Conservation (phyloP, 2,888 invertebrate species). For the Lissocephala sabroskyi region DNA sequence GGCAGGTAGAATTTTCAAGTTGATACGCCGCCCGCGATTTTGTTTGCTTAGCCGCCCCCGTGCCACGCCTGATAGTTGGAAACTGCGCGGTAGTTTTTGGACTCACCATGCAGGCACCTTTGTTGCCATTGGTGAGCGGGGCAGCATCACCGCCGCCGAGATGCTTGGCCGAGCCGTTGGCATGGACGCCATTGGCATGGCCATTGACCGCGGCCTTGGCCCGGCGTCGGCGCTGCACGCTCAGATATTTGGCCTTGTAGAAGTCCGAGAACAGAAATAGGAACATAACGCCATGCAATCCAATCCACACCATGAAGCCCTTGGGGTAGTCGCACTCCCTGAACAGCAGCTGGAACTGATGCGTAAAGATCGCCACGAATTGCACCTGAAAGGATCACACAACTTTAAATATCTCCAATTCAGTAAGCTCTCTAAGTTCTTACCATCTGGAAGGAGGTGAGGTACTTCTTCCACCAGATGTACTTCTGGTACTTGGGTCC, state of each 20-base stretch:
- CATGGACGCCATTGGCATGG: slow-evolving; percentile 41
- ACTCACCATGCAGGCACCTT: slow-evolving; percentile 82
- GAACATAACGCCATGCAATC: slow-evolving; percentile 94
- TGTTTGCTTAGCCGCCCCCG: slow-evolving; percentile 37
- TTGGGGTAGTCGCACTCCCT: slow-evolving; percentile 93
- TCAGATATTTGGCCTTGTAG: slow-evolving; percentile 87
- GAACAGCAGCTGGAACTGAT: slow-evolving; percentile 93
- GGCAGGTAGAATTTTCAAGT: slow-evolving; percentile 61
- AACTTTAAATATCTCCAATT: neutral
- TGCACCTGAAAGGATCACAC: slow-evolving; percentile 80
- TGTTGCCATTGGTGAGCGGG: slow-evolving; percentile 63
- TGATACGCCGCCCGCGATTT: slow-evolving; percentile 30
- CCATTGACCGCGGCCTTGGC: slow-evolving; percentile 47
- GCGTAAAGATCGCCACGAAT: slow-evolving; percentile 92
- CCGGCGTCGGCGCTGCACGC: slow-evolving; percentile 50
- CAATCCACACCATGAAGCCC: slow-evolving; percentile 94
- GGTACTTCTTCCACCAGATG: slow-evolving; percentile 98
- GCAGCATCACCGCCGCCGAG: slow-evolving; percentile 32
- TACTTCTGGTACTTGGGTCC: slow-evolving; percentile 94
- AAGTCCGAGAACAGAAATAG: slow-evolving; percentile 95
- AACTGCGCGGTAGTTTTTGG: too few species aligned
- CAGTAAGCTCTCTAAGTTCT: neutral
- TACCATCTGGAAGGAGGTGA: slow-evolving; percentile 96
- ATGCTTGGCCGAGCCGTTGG: slow-evolving; percentile 43
- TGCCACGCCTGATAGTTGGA: slow-evolving; percentile 38